Base-by-base conservation (phyloP, 53 echinoderm and acorn worm species). In the Holothuria scabra region DNA sequence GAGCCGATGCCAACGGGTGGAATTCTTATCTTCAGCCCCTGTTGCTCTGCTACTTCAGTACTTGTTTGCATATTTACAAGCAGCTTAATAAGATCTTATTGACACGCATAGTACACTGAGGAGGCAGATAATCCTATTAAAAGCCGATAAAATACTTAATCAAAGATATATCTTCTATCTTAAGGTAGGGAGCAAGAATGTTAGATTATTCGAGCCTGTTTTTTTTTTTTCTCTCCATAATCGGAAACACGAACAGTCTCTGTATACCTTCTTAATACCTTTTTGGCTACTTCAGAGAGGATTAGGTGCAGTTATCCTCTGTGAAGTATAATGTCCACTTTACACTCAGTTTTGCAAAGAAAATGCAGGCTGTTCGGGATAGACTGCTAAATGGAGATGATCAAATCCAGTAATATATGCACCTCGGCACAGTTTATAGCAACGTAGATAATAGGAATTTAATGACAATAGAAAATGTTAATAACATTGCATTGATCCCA, bases 41-140 rank as follows among this genome's bases (percentile, higher is more conserved):
- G 69, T 68, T 35, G 30, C 69, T 38, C 38, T 34, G 69, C 69
- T 68, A 68, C n/a, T n/a, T n/a, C n/a, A n/a, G n/a, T n/a, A n/a
- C 69, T 41, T 41, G 21, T 65, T 68, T 12, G 69, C 34, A 33
- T 68, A 32, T 68, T 68, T 68, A 68, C 69, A 68, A 31, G 69
- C 7, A 33, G 69, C 34, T 30, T 68, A 68, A 68, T 68, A 34
- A 30, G 35, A 68, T 34, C 33, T 32, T 68, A 68, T 68, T 68
- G 44, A 68, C 69, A 35, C 35, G 38, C 69, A 68, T 35, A 30
- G 38, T 34, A 68, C 69, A 68, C 69, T 68, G 20, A 68, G 69
- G 19, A 68, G 69, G 69, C 20, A 68, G 34, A 13, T 68, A 68
- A 68, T 68, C 69, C 69, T 68, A 68, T 68, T 68, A 68, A 68